Evolutionary conservation across 2,888 invertebrate genomes (phyloP).

Genomic region (Aricia artaxerxes): DNA sequence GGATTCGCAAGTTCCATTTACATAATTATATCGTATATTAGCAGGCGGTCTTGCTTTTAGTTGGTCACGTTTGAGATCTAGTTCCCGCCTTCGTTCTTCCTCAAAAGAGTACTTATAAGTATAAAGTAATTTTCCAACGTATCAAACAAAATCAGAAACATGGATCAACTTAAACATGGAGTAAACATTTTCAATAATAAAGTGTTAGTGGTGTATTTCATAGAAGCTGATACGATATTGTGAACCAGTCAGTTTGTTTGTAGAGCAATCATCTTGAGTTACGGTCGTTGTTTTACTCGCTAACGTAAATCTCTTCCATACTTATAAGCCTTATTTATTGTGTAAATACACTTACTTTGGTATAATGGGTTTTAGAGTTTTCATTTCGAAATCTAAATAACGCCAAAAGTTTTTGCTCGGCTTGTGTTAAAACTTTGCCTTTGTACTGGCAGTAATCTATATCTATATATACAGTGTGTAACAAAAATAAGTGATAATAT

Average conservation of each 20-base stretch:
- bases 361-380: neutral
- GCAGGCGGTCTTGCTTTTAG: too few relatives aligned
- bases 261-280: neutral
- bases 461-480: too few relatives aligned
- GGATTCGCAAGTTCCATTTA: too few relatives aligned
- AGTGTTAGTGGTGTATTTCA: neutral
- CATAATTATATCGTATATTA: too few relatives aligned
- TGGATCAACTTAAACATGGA: too few relatives aligned
- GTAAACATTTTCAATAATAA: neutral
- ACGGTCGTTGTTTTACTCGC: neutral
- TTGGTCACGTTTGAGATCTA: too few relatives aligned
- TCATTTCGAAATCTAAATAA: neutral
- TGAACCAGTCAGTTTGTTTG: neutral
- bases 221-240: neutral
- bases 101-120: too few relatives aligned
- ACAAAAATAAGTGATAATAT: too few relatives aligned
- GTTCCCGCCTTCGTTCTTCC: too few relatives aligned
- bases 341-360: neutral
- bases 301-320: conserved; percentile 1
- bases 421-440: neutral
- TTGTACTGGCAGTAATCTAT: neutral
- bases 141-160: too few relatives aligned
- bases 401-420: neutral
- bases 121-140: too few relatives aligned
- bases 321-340: neutral